These are phyloP conservation scores for Kuschelorhynchus macadamiae DNA, from an alignment of 2,888 invertebrate genomes.

Conservation along the genomic window DNA sequence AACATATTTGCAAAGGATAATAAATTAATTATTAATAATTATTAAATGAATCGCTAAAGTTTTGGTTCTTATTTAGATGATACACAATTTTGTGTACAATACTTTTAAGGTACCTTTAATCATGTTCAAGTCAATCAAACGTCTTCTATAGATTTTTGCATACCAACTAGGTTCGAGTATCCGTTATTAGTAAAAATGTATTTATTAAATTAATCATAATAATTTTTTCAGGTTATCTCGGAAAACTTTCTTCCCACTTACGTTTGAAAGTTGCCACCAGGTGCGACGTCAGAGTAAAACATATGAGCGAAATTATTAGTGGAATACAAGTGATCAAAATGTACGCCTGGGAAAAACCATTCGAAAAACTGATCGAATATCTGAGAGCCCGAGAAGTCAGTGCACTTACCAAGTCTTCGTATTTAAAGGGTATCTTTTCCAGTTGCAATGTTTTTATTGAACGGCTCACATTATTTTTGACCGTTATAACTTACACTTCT, in stretches of 20 bases:
- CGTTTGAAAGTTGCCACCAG: slow-evolving; percentile 68
- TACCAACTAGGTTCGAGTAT: too few species aligned
- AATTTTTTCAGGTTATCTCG: slow-evolving; percentile 56
- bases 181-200: too few species aligned
- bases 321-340: slow-evolving; percentile 84
- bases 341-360: slow-evolving; percentile 84
- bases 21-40: too few species aligned
- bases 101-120: too few species aligned
- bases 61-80: too few species aligned
- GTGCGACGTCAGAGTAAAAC: slow-evolving; percentile 77
- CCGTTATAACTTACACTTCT: slow-evolving; percentile 82
- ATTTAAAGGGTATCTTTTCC: slow-evolving; percentile 73
- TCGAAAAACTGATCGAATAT: slow-evolving; percentile 74
- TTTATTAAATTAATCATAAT: too few species aligned
- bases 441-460: slow-evolving; percentile 84
- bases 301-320: slow-evolving; percentile 82
- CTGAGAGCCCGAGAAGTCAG: slow-evolving; percentile 80
- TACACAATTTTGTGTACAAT: too few species aligned
- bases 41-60: too few species aligned
- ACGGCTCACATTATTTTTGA: slow-evolving; percentile 85
- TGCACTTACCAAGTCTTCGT: slow-evolving; percentile 72
- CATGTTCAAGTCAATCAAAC: too few species aligned
- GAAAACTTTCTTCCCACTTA: slow-evolving; percentile 66
- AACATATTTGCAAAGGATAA: too few species aligned
- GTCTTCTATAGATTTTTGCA: too few species aligned